Conservation (phyloP, 2,888 invertebrate species). For the Entomobrya proxima region DNA sequence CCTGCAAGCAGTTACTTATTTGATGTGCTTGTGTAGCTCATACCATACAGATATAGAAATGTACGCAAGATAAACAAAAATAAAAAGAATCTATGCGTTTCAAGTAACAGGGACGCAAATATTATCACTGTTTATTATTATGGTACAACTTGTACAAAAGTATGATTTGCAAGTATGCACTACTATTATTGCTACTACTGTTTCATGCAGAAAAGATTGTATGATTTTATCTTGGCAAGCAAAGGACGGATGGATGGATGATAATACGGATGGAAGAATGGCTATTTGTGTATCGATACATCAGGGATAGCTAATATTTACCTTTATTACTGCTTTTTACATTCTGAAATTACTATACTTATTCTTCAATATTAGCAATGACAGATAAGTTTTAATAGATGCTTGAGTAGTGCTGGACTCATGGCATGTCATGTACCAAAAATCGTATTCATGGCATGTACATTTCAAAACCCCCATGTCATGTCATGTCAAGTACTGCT, state of each 20-base stretch:
- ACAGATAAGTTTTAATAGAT: no score
- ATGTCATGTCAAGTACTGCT: no score
- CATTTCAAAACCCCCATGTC: no score
- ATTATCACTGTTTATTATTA: background rate
- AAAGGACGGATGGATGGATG: slow-evolving; percentile 58
- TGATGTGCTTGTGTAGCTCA: slow-evolving; percentile 17
- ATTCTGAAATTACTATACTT: no score
- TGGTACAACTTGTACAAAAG: background rate
- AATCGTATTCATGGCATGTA: no score
- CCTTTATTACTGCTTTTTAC: no score
- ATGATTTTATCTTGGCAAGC: slow-evolving; percentile 8
- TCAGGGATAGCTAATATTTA: no score
- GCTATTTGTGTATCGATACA: slow-evolving; percentile 2
- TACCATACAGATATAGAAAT: background rate
- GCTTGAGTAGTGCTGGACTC: no score
- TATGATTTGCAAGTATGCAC: background rate
- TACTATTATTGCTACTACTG: background rate
- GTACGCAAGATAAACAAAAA: slow-evolving; percentile 37
- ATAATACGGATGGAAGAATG: slow-evolving; percentile 52
- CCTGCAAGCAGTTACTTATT: slow-evolving; percentile 49
- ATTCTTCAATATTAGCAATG: no score
- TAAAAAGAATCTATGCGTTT: slow-evolving; percentile 32
- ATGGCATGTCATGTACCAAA: no score
- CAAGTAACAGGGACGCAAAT: slow-evolving; percentile 10
- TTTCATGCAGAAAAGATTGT: slow-evolving; percentile 1